Base-by-base conservation (phyloP, 2,888 invertebrate species). In the Apotomis turbidana region DNA sequence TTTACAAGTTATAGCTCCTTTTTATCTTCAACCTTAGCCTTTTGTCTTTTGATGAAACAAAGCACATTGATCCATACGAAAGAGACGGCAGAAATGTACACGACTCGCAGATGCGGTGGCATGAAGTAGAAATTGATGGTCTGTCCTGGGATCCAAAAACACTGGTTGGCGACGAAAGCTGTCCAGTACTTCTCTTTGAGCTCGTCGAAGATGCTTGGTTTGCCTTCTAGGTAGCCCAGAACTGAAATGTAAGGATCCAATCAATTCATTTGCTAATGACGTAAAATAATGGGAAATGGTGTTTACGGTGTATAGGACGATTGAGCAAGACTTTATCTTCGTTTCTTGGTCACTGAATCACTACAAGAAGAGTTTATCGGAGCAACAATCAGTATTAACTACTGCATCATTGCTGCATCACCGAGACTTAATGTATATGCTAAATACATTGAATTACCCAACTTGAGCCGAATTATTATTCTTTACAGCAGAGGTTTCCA, bases 61-160 rank as follows among this genome's bases (percentile, higher is more conserved):
- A 98, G 90, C 69, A 97, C 96, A 82, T 97, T 97, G 72, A 97
- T 96, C 97, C 97, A 98, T 38, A 96, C 86, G 79, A 97, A 96
- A 0, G 97, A 96, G 63, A 96, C 96, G 0, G 95, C 90, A 0
- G 97, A 96, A 41, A 98, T 96, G 81, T 96, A 98, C 1, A 96
- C 94, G 0, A 98, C 97, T 13, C 98, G 94, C 72, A 96, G 94
- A 67, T 95, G 89, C 0, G 97, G 94, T 0, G 97, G 96, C 64
- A 98, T 86, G 67, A 97, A 86, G 59, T 94, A 85, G 87, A 98
- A 98, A 87, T 98, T 98, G 46, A 97, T 83, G 0, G 95, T 94
- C 87, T 97, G 97, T 0, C 95, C 96, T 0, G 97, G 97, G 54
- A 97, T 85, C 97, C 98, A 98, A 86, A 97, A 98, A 68, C 95